Conservation (phyloP, 2,888 invertebrate species). For the Andrena camellia region DNA sequence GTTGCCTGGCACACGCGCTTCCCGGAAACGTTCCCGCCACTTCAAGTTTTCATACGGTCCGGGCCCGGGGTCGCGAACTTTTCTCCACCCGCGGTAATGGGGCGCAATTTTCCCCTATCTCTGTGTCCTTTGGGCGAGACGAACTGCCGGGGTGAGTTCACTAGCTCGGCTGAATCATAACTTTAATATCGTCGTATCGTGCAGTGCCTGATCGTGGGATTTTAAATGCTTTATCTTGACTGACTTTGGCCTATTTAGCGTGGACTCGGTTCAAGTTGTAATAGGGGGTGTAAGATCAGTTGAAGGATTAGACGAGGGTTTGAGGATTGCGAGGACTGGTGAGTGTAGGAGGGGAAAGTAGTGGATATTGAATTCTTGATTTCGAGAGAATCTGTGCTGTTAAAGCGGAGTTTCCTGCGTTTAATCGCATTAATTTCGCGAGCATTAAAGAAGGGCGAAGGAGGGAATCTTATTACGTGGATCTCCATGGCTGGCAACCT, state of each 20-base stretch:
- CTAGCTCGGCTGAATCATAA: neutral
- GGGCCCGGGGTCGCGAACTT: conserved; percentile 8
- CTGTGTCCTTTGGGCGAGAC: neutral
- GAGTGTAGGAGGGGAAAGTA: no score
- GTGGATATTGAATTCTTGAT: neutral
- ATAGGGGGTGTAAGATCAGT: no score
- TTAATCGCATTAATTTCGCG: conserved; percentile 33
- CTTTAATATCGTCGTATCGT: neutral
- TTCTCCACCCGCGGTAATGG: neutral
- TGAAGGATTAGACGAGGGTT: no score
- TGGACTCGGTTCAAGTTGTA: no score
- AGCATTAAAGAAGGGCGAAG: conserved; percentile 11
- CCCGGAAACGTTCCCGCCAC: neutral
- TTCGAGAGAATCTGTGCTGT: neutral
- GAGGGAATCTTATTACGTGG: conserved; percentile 24
- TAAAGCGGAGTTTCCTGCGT: neutral
- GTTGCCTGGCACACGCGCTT: conserved; percentile 9
- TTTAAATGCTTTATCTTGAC: neutral
- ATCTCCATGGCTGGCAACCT: neutral
- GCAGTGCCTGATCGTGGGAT: neutral
- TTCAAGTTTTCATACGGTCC: conserved; percentile 18
- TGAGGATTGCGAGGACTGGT: neutral
- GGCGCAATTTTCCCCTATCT: conserved; percentile 3
- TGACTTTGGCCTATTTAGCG: neutral
- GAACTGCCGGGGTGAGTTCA: neutral